A percentile compares a stretch with the other conserved stretches of the same genome.
Conservation (phyloP, 2,797 vertebrate species). For the Scarus forsteni region DNA sequence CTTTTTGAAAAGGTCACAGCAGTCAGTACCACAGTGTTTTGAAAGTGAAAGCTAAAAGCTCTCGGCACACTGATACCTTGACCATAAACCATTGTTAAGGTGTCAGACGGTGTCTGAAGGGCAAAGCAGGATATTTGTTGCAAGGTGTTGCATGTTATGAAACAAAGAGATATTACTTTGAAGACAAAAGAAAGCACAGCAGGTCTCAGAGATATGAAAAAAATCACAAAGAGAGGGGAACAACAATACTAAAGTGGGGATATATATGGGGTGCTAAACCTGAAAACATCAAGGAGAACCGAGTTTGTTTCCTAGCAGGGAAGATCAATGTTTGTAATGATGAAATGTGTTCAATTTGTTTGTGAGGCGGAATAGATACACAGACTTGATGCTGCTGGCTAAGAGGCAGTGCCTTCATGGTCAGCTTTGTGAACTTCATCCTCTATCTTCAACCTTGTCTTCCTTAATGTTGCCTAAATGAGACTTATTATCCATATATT, state of each 20-base stretch:
- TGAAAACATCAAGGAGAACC: not conserved
- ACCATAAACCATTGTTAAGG: not conserved
- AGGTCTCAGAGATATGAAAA: conserved; percentile 10
- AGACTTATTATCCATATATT: too few relatives aligned
- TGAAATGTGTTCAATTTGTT: conserved; percentile 50
- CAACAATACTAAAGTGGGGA: conserved; percentile 24
- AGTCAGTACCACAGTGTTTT: not conserved
- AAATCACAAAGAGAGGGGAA: conserved; percentile 10
- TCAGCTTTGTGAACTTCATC: conserved; percentile 4
- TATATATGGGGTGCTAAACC: conserved; percentile 20
- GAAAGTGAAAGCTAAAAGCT: not conserved
- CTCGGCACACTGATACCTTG: not conserved
- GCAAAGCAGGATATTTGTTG: conserved; percentile 13
- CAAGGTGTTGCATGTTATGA: conserved; percentile 20
- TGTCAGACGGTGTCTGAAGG: not conserved
- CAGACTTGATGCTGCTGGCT: conserved; percentile 8
- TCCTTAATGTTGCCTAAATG: not conserved
- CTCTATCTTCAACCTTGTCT: not conserved
- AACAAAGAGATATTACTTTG: conserved; percentile 13
- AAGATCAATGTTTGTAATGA: conserved; percentile 59
- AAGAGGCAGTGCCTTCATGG: not conserved
- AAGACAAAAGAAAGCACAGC: conserved; percentile 5
- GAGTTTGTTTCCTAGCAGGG: conserved; percentile 34
- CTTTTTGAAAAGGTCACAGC: not conserved
- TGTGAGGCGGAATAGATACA: conserved; percentile 23